Evolutionary conservation across 1,140 invertebrate species (phyloP), one percentile per base, ranked within the genome.

Genomic region (Venturia canescens): DNA sequence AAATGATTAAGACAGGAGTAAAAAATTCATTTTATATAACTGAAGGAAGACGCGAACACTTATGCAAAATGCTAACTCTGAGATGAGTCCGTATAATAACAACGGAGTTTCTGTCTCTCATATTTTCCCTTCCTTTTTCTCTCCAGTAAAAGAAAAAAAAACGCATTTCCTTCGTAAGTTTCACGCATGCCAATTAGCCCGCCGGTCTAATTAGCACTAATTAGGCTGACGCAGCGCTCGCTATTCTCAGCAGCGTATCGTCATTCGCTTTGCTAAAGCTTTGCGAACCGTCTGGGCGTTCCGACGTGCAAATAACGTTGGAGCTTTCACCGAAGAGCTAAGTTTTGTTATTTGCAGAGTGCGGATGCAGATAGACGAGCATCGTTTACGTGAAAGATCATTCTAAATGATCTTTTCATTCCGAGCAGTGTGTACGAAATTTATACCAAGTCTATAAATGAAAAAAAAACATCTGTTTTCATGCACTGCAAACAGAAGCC

Each of bases 131-230:
- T 44, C 38, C 23, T 63, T 23, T 63, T 23, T 26, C 23, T 63
- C 21, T 21, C 21, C 44, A 74, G 71, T 1, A 48, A 38, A n/a
- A n/a, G n/a, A n/a, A n/a, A n/a, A n/a, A n/a, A 29, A 79, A 79
- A 53, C n/a, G n/a, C n/a, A 11, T 50, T 69, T 26, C 44, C 63
- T 9, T 69, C 77, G 63, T 69, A 74, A 21, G 71, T 23, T 23
- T 50, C 50, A 79, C 66, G 77, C 66, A 78, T 76, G 63, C 76
- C 79, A 85, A 83, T 85, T 83, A 83, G 84, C 67, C 77, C 44
- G 71, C 81, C 76, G 72, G n/a, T 69, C 80, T 85, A 83, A 85
- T 85, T 83, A 83, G 72, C 50, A 48, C 78, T 85, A 85, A 85
- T 85, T 85, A 83, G 79, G 50, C 75, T 67, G 29, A n/a, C 48